Base-by-base conservation (phyloP, 2,113 vertebrate genomes). In the Brachionichthys hirsutus region DNA sequence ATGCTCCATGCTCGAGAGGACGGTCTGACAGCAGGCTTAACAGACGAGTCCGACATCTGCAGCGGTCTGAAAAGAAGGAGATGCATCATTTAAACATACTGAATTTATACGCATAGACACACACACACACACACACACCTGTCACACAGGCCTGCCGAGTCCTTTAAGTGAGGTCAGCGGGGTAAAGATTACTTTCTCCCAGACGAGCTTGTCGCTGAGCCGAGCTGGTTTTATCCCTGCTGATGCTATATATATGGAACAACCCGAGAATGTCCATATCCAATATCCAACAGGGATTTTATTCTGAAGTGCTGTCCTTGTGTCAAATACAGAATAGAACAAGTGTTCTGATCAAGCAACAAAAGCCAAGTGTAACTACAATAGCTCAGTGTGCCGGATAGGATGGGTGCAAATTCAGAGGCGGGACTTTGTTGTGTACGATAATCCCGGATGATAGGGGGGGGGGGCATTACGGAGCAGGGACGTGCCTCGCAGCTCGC, bases 1-100 rank as follows among this genome's bases (percentile, higher is more conserved):
- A 0, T 78, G 72, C 55, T 89, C 92, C 88, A 91, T 92, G 66
- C 13, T 76, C 1, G 42, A 54, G 6, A 12, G 36, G 36, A 38
- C 36, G 36, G 36, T 30, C 24, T n/a, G n/a, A 30, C 36, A 38
- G 6, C 36, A 3, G 9, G 12, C 36, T 38, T 9, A 9, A 38
- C 3, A 30, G 24, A 30, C 8, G 24, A 30, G 24, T 30, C 24
- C 3, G 24, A 30, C 5, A 8, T 30, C 24, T 30, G 24, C 24
- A 30, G 24, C 8, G 5, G 24, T 30, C 81, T 84, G 70, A 56
- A 67, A 79, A 52, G 48, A 71, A 47, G 66, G n/a, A 57, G 63
- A 52, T 10, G 12, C 16, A 52, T 57, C 35, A 50, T 11, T 6
- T 49, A 13, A 47, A 50, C 9, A 60, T 1, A n/a, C 19, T 46